Evolutionary conservation across 2,888 invertebrate species (phyloP).

Genomic region (Tridacna crocea): DNA sequence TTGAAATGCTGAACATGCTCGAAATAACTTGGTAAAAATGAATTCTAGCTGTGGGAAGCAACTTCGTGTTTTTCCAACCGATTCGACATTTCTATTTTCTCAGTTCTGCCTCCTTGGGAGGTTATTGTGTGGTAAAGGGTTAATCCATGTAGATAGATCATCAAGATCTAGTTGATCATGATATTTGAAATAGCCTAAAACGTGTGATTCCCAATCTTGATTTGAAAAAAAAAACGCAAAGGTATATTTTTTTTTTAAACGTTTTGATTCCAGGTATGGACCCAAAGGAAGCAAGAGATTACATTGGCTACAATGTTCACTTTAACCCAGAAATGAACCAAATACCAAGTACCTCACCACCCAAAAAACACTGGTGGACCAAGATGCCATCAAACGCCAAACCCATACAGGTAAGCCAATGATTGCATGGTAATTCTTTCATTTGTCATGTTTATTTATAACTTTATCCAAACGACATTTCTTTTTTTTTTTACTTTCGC

Average conservation of each 20-base stretch:
- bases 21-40: too few species aligned
- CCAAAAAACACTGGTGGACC: slow-evolving; percentile 2
- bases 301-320: slow-evolving; percentile 32
- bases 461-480: neutral
- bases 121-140: neutral
- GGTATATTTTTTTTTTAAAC: too few species aligned
- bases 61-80: too few species aligned
- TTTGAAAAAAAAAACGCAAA: too few species aligned
- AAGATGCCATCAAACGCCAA: slow-evolving; percentile 1
- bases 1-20: too few species aligned
- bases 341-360: slow-evolving; percentile 6
- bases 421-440: neutral
- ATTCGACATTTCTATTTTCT: too few species aligned
- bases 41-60: too few species aligned
- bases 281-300: slow-evolving; percentile 28
- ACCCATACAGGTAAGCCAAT: slow-evolving; percentile 12
- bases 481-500: too few species aligned
- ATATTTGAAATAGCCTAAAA: too few species aligned
- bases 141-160: neutral
- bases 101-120: too few species aligned
- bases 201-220: too few species aligned
- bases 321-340: slow-evolving; percentile 40
- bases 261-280: slow-evolving; percentile 28
- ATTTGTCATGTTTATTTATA: neutral
- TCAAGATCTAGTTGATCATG: too few species aligned